Percentiles rank a stretch among this genome's conserved stretches.
Conservation (phyloP, 2,797 vertebrate species). For the Champsocephalus esox region DNA sequence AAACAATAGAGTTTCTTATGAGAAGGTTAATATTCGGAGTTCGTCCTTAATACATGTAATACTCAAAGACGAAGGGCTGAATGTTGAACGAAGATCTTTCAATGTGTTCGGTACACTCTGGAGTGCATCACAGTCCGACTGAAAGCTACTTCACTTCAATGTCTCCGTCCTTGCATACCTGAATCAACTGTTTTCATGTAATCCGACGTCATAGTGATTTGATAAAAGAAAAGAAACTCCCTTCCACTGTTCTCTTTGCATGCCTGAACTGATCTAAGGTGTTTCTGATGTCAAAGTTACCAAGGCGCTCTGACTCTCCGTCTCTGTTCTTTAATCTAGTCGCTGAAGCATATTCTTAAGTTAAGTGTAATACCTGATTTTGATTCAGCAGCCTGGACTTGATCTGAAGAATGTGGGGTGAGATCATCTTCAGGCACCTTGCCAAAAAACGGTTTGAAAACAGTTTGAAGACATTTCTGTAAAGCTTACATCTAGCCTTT, state of each 20-base stretch:
- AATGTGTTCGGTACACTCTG: too few species aligned
- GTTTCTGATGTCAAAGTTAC: background rate
- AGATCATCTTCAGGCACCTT: background rate
- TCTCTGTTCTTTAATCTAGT: background rate
- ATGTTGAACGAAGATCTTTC: too few species aligned
- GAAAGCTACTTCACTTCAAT: too few species aligned
- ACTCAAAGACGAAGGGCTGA: background rate
- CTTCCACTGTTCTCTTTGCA: background rate
- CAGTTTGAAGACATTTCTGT: too few species aligned
- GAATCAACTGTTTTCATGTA: background rate
- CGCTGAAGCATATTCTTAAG: constrained; percentile 19
- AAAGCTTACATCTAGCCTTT: too few species aligned
- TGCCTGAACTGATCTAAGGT: constrained; percentile 6
- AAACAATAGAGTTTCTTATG: background rate
- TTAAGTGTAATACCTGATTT: constrained; percentile 18
- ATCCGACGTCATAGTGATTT: background rate
- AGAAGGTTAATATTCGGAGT: background rate
- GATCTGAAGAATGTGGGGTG: constrained; percentile 2
- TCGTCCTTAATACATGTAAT: background rate
- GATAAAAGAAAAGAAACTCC: background rate
- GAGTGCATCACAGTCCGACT: too few species aligned
- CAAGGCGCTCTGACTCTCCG: background rate
- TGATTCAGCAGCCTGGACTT: constrained; percentile 4
- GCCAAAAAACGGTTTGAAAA: background rate
- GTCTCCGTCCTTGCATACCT: too few species aligned